A percentile compares a stretch with the other conserved stretches of the same genome.
These are phyloP conservation scores for Erpetoichthys calabaricus DNA, from an alignment of 2,797 vertebrate genomes.

Conservation along the genomic window DNA sequence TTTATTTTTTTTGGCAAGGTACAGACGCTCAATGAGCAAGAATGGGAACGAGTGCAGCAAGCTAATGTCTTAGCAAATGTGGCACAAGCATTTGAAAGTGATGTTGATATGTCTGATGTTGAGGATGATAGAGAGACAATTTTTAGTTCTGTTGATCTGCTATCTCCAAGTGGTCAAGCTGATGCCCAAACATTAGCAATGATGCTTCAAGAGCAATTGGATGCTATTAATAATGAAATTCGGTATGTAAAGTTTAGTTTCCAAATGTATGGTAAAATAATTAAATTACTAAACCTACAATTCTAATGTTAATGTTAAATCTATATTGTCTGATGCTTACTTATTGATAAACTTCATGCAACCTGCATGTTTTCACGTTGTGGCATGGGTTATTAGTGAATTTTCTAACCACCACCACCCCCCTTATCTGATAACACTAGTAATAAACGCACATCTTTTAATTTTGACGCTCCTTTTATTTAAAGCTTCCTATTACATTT, in stretches of 20 bases:
- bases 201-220: constrained; percentile 95
- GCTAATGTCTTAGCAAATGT: constrained; percentile 89
- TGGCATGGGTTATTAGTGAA: no score
- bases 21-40: constrained; percentile 91
- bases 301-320: no score
- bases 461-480: no score
- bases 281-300: no score
- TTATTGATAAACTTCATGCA: no score
- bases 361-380: no score
- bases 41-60: constrained; percentile 94
- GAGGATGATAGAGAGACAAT: constrained; percentile 83
- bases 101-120: constrained; percentile 76
- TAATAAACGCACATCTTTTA: no score
- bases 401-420: no score
- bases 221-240: constrained; percentile 97
- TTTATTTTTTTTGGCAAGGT: constrained; percentile 45
- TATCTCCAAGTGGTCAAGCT: constrained; percentile 86
- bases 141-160: constrained; percentile 79
- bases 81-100: constrained; percentile 90
- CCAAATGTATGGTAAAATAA: background rate
- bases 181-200: constrained; percentile 91
- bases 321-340: no score
- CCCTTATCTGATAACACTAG: no score
- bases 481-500: no score
- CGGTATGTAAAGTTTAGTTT: constrained; percentile 37